phyloP scores from a whole-genome alignment of 2,888 invertebrate species.

The Rugalucina vietnamica region DNA sequence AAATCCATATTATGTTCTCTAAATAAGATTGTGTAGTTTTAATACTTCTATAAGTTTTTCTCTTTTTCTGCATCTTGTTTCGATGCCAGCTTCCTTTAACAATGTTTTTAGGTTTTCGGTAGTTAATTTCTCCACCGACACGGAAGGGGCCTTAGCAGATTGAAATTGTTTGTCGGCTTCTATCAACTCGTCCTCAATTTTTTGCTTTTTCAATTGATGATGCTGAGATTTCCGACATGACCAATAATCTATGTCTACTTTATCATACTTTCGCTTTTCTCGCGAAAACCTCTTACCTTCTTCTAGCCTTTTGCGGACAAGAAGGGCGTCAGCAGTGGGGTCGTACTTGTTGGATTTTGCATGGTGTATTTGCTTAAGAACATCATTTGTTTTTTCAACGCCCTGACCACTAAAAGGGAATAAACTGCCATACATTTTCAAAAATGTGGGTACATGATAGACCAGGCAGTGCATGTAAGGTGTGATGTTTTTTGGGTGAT shows the following conservation, averaged over 20 bases:
- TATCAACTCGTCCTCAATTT: background rate
- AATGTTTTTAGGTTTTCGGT: no score
- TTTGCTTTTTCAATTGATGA: background rate
- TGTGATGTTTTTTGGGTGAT: conserved; percentile 19
- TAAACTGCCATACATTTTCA: background rate
- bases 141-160: no score
- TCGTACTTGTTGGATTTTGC: conserved; percentile 11
- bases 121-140: no score
- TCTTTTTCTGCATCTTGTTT: no score
- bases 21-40: no score
- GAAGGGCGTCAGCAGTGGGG: background rate
- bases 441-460: background rate
- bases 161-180: background rate
- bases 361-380: conserved; percentile 19
- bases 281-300: background rate
- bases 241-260: background rate
- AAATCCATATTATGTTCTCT: no score
- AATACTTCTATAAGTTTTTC: no score
- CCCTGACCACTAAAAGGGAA: conserved; percentile 12
- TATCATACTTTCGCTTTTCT: conserved; percentile 18
- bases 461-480: background rate
- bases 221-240: no score
- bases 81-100: no score
- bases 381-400: conserved; percentile 28
- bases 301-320: background rate